These are phyloP conservation scores for Drosophila malerkotliana DNA, from an alignment of 1,140 invertebrate species.

Conservation along the genomic window DNA sequence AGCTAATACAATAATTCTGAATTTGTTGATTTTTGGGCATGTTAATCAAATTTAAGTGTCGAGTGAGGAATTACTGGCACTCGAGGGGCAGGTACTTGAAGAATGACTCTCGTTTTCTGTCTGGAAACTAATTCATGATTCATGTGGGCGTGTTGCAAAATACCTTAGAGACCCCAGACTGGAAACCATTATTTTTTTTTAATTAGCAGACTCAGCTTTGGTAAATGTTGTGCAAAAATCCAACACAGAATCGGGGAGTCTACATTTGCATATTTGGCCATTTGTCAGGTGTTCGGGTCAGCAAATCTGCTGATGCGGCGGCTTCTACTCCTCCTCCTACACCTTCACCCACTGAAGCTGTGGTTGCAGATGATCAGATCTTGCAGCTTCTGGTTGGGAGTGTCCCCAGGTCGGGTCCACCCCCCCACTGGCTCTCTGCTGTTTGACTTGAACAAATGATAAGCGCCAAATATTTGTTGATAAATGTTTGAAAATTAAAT, in stretches of 20 bases:
- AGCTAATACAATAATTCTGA: neutral
- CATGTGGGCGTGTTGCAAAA: constrained; percentile 20
- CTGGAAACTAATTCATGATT: constrained; percentile 16
- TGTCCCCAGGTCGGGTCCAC: neutral
- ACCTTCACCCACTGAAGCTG: neutral
- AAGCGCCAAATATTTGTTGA: constrained; percentile 78
- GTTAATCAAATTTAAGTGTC: constrained; percentile 4
- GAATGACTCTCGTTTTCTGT: constrained; percentile 32
- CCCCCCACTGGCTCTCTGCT: neutral
- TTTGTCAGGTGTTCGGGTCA: constrained; percentile 50
- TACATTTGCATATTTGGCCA: constrained; percentile 19
- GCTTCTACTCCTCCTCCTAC: constrained; percentile 1
- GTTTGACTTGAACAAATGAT: constrained; percentile 69
- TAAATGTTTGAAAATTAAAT: constrained; percentile 81
- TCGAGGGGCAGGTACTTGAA: constrained; percentile 2
- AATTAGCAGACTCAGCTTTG: constrained; percentile 32
- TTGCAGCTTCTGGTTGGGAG: constrained; percentile 31
- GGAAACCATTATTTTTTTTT: constrained; percentile 1
- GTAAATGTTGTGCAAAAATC: constrained; percentile 35
- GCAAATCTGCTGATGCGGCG: constrained; percentile 34
- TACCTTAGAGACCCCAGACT: constrained; percentile 10
- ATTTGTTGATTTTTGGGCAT: neutral
- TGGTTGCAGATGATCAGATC: constrained; percentile 20
- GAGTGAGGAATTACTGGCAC: constrained; percentile 8
- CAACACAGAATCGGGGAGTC: constrained; percentile 7